Percentiles rank a stretch among this genome's conserved stretches.
Conservation (phyloP, 2,113 vertebrate species). For the Callospermophilus lateralis region DNA sequence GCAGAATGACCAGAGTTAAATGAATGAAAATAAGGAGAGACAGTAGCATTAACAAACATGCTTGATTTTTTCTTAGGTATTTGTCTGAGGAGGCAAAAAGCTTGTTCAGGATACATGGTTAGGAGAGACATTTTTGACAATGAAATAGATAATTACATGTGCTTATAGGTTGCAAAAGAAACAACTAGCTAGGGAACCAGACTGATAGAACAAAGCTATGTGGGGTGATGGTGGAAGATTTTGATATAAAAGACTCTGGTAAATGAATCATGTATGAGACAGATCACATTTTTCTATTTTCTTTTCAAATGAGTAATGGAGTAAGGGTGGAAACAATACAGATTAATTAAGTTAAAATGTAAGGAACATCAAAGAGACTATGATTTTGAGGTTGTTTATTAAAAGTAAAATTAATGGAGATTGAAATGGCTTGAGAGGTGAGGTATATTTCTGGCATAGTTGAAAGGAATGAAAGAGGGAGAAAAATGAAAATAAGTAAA, state of each 20-base stretch:
- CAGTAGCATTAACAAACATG: not conserved
- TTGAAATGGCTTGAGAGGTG: not conserved
- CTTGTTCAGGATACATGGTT: not conserved
- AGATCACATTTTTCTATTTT: not conserved
- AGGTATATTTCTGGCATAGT: not conserved
- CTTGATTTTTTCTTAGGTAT: not conserved
- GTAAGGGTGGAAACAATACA: not conserved
- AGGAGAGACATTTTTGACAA: not conserved
- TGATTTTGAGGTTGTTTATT: not conserved
- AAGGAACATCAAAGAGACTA: not conserved
- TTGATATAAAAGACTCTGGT: not conserved
- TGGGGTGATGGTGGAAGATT: not conserved
- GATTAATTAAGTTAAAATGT: not conserved
- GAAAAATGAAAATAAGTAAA: not conserved
- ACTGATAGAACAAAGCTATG: not conserved
- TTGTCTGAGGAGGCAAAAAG: not conserved
- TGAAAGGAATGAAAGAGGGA: not conserved
- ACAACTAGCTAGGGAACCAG: not conserved
- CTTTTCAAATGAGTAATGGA: not conserved
- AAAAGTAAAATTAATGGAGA: not conserved
- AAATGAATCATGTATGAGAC: not conserved
- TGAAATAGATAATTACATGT: not conserved
- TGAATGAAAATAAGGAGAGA: not conserved
- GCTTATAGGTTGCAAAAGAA: not conserved
- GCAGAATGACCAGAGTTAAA: not conserved